phyloP scores from a whole-genome alignment of 2,113 vertebrate genomes.

The Upupa epops region DNA sequence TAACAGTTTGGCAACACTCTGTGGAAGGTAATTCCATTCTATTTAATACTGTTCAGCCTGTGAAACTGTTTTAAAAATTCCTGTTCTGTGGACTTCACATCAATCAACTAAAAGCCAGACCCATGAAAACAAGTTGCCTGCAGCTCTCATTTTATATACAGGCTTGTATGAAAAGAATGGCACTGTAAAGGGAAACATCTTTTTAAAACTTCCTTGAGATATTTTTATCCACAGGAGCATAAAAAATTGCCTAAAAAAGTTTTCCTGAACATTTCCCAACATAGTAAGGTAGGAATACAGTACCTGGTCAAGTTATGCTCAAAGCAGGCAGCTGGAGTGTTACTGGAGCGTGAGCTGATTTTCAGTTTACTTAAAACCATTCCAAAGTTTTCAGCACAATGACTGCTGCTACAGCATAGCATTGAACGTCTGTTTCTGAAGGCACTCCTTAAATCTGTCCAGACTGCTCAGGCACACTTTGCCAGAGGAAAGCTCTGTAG shows the following conservation, averaged over 20 bases:
- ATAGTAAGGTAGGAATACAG: not conserved
- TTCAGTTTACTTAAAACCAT: not conserved
- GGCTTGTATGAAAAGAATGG: not conserved
- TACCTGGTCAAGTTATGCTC: slow-evolving; percentile 18
- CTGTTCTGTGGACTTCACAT: not conserved
- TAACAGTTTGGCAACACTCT: not conserved
- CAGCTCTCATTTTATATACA: not conserved
- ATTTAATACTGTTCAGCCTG: not conserved
- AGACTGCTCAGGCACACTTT: not conserved
- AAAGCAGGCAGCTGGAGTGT: not conserved
- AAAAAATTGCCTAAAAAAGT: not conserved
- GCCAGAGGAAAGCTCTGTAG: not conserved
- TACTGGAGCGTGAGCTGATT: not conserved
- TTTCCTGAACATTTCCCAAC: not conserved
- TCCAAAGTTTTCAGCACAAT: not conserved
- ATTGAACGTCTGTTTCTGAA: not conserved
- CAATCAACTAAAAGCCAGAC: not conserved
- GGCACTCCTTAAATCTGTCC: not conserved
- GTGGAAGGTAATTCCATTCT: not conserved
- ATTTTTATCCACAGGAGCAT: not conserved
- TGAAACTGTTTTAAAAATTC: not conserved
- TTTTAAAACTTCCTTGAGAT: not conserved
- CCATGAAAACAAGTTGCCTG: not conserved
- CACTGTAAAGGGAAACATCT: not conserved
- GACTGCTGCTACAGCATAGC: not conserved